A percentile compares a stretch with the other conserved stretches of the same genome.
These are phyloP conservation scores for Cenopis cana DNA, from an alignment of 2,888 invertebrate genomes.

Conservation along the genomic window DNA sequence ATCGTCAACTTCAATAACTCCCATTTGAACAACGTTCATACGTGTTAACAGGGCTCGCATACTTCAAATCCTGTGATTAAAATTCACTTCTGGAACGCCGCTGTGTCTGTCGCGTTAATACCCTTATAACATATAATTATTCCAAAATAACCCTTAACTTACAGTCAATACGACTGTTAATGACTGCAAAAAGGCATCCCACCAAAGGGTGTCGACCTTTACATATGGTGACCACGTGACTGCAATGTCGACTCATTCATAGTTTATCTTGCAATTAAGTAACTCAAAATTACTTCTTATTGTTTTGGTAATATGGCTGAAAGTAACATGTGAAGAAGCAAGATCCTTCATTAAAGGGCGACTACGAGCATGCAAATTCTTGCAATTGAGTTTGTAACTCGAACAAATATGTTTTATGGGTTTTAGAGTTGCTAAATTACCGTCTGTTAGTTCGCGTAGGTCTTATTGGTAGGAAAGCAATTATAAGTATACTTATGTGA, in stretches of 20 bases:
- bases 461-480: no score
- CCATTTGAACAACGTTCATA: constrained; percentile 14
- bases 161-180: constrained; percentile 22
- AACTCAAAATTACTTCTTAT: constrained; percentile 15
- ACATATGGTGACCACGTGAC: constrained; percentile 63
- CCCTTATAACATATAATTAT: constrained; percentile 26
- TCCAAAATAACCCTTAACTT: constrained; percentile 18
- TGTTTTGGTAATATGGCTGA: background rate
- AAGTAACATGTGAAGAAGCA: constrained; percentile 1
- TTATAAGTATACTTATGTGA: no score
- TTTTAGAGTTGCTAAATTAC: constrained; percentile 16
- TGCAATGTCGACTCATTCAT: constrained; percentile 46
- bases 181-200: constrained; percentile 44
- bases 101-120: constrained; percentile 44
- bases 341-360: constrained; percentile 26
- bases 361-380: constrained; percentile 31
- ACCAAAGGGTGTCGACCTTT: constrained; percentile 63
- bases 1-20: constrained; percentile 1
- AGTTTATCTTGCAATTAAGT: constrained; percentile 32
- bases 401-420: background rate
- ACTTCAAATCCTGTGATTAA: constrained; percentile 49
- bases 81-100: constrained; percentile 51
- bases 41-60: constrained; percentile 16
- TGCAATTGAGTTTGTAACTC: constrained; percentile 12
- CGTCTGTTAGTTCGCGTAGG: background rate